Percentiles rank a stretch among this genome's conserved stretches.
Evolutionary conservation across 2,888 invertebrate species (phyloP).

Genomic region (Hoplodrina blanda): DNA sequence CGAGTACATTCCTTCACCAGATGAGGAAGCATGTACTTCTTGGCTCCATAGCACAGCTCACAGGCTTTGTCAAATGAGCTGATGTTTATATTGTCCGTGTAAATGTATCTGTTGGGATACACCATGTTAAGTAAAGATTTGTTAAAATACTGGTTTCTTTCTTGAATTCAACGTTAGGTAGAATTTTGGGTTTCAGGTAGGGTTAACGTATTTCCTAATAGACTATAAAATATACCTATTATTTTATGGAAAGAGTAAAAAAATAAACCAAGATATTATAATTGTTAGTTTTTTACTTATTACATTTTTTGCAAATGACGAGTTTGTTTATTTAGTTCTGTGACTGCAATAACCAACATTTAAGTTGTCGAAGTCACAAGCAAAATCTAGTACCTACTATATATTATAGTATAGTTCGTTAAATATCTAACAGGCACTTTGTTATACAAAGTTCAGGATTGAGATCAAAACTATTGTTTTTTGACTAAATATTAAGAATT

Average conservation of each 20-base stretch:
- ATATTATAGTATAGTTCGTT: no score
- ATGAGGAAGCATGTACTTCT: slow-evolving; percentile 96
- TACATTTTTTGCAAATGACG: no score
- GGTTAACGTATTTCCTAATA: no score
- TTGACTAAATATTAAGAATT: neutral
- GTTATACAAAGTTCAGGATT: neutral
- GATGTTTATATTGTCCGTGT: slow-evolving; percentile 95
- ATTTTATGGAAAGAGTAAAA: no score
- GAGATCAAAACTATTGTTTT: neutral
- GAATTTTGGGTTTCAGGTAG: neutral
- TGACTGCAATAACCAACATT: no score
- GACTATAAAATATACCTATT: no score
- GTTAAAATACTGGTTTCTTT: neutral
- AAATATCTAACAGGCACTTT: neutral
- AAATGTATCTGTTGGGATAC: slow-evolving; percentile 92
- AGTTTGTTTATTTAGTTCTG: no score
- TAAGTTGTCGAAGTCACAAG: no score
- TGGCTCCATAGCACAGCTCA: slow-evolving; percentile 96
- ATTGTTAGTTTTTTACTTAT: no score
- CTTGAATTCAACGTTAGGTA: neutral
- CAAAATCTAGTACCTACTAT: no score
- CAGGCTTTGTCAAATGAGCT: slow-evolving; percentile 96
- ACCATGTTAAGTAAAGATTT: neutral
- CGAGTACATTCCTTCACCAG: slow-evolving; percentile 95
- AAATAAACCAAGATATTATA: no score